Base-by-base conservation (phyloP, 2,113 vertebrate genomes). In the Chaetodon trifascialis region DNA sequence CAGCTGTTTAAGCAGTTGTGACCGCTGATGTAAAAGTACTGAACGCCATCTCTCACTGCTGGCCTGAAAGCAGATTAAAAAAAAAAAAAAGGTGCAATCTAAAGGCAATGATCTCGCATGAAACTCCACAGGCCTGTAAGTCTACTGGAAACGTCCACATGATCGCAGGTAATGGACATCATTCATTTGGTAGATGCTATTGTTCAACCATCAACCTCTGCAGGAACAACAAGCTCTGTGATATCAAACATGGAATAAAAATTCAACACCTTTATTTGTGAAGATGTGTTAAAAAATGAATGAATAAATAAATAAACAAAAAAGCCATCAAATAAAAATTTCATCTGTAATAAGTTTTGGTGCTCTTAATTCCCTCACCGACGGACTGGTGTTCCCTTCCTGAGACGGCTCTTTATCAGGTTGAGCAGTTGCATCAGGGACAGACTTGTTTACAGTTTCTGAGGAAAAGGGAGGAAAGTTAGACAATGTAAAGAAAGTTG, bases 1-100 rank as follows among this genome's bases (percentile, higher is more conserved):
- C 82, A 92, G 74, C 15, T 92, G 82, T 36, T 92, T 59, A 21
- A 92, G 82, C 0, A 93, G 83, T 12, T 85, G 78, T 4, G 79
- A 68, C 0, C 91, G 90, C 23, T 87, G 91, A 30, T 79, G 74
- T 62, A 92, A 21, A 80, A 90, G 44, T 10, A 7, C n/a, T 0
- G 59, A 82, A 47, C 88, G 92, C 3, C n/a, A 62, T 7, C 38
- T 46, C 0, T 86, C 80, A 16, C 11, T 64, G 36, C 3, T 40
- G 56, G n/a, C 44, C 90, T 92, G 66, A 55, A 85, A 82, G 60
- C 12, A 73, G 25, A 80, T 25, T 36, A 16, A n/a, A 40, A 44
- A 6, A 1, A 47, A 59, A 69, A 3, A 3, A 14, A 47, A 62
- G 7, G 23, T 25, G 21, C 1, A 44, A 40, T 19, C 16, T 19